Conservation (phyloP, 2,113 vertebrate genomes). For the Dromaius novaehollandiae region DNA sequence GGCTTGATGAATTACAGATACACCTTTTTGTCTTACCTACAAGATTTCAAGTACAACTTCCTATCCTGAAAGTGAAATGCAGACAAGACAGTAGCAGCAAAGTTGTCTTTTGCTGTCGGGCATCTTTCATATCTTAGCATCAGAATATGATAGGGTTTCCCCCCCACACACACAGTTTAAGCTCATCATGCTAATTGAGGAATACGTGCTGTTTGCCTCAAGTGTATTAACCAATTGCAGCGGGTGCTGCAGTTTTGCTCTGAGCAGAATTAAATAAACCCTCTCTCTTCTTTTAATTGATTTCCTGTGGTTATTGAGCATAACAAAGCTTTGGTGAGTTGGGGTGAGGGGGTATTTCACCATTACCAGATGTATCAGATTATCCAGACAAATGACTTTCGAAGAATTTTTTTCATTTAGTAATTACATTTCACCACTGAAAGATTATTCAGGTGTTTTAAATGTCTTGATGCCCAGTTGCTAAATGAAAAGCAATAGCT, state of each 20-base stretch:
- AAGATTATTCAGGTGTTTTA: background rate
- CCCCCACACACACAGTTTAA: background rate
- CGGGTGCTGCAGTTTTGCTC: background rate
- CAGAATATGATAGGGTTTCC: rapidly evolving
- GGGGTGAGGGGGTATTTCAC: background rate
- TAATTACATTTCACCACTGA: background rate
- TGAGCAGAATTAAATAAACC: background rate
- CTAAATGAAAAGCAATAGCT: background rate
- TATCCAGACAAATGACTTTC: background rate
- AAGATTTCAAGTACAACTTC: background rate
- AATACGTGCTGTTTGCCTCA: rapidly evolving
- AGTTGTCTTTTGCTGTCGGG: background rate
- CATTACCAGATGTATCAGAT: background rate
- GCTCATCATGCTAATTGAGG: rapidly evolving
- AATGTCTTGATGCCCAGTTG: background rate
- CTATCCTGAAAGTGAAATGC: background rate
- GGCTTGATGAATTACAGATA: background rate
- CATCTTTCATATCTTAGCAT: background rate
- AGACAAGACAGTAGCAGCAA: background rate
- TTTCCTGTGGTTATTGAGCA: background rate
- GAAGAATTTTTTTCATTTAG: background rate
- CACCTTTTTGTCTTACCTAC: background rate
- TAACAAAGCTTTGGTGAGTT: background rate
- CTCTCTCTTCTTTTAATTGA: background rate
- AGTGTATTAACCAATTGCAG: background rate